These are phyloP conservation scores for Aproaerema taeniolella DNA, from an alignment of 2,888 invertebrate species.

Conservation along the genomic window DNA sequence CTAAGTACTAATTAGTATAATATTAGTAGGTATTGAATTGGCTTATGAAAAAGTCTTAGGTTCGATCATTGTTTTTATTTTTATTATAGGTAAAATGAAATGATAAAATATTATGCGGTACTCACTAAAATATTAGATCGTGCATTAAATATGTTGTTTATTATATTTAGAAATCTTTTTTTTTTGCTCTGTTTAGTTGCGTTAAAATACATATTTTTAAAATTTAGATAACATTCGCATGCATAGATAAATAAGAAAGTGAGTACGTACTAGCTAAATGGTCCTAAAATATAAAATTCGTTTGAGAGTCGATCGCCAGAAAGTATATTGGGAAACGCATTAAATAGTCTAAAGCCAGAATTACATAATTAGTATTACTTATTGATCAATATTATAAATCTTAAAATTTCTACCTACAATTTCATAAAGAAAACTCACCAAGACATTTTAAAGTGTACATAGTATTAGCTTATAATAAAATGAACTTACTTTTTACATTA, in stretches of 20 bases:
- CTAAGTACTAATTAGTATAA: too few relatives aligned
- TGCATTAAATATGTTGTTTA: too few relatives aligned
- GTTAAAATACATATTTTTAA: too few relatives aligned
- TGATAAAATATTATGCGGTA: too few relatives aligned
- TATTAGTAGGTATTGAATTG: too few relatives aligned
- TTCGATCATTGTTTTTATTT: background rate
- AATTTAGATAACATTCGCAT: too few relatives aligned
- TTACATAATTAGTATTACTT: constrained; percentile 8
- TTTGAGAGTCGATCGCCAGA: constrained; percentile 23
- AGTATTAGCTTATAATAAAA: constrained; percentile 57
- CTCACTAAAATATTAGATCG: too few relatives aligned
- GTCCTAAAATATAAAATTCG: constrained; percentile 21
- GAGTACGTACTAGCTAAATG: too few relatives aligned
- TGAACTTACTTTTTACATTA: constrained; percentile 72
- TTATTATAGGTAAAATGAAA: too few relatives aligned
- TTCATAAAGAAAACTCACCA: constrained; percentile 41
- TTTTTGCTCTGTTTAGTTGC: too few relatives aligned
- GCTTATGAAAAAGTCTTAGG: constrained; percentile 15
- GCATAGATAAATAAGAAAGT: too few relatives aligned
- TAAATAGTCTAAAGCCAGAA: background rate
- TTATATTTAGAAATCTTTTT: too few relatives aligned
- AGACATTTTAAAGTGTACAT: constrained; percentile 42
- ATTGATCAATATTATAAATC: constrained; percentile 29
- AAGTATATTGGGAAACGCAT: constrained; percentile 1
- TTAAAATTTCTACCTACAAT: constrained; percentile 39